Base-by-base conservation (phyloP, 2,113 vertebrate genomes). In the Paraplagusia blochii region DNA sequence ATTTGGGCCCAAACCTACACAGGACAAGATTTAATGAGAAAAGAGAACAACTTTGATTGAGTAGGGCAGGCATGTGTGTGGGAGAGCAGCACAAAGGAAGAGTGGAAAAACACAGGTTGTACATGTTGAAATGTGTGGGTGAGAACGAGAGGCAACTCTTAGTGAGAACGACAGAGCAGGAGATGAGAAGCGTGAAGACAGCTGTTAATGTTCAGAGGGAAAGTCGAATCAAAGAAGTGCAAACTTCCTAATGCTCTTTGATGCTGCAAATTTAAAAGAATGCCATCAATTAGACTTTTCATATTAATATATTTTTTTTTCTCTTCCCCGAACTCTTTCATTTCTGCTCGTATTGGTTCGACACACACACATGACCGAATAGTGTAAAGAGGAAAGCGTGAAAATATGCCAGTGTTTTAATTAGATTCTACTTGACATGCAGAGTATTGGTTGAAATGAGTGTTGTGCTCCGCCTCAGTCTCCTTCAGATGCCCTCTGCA, bases 401-500 rank as follows among this genome's bases (percentile, higher is more conserved):
- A 11, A 19, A 11, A 4, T 17, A 43, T 22, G 22, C 16, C 44
- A 18, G 9, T 19, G 33, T 43, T 19, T 29, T 54, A 48, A 53
- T 63, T 22, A 1, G 42, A 18, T 42, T 43, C 33, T 50, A 34
- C 50, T 57, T 63, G 11, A 42, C 16, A 44, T 56, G 53, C 1
- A 29, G 35, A 0, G 16, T 64, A 17, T 46, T 13, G 57, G 40
- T 61, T 39, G 49, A 36, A 14, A 40, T 48, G 11, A 14, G 9
- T 53, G 36, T 44, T 15, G 9, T 53, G 0, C 68, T 52, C 34
- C 56, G 46, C 48, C 48, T 11, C 90, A 97, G 97, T 89, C 89
- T 97, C 90, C 94, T 95, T 0, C 95, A 97, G 89, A 93, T 95
- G 58, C 91, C 92, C 3, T 72, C 90, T 11, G 63, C 92, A n/a